These are phyloP conservation scores for Girardinus metallicus DNA, from an alignment of 2,797 vertebrate genomes.

Conservation along the genomic window DNA sequence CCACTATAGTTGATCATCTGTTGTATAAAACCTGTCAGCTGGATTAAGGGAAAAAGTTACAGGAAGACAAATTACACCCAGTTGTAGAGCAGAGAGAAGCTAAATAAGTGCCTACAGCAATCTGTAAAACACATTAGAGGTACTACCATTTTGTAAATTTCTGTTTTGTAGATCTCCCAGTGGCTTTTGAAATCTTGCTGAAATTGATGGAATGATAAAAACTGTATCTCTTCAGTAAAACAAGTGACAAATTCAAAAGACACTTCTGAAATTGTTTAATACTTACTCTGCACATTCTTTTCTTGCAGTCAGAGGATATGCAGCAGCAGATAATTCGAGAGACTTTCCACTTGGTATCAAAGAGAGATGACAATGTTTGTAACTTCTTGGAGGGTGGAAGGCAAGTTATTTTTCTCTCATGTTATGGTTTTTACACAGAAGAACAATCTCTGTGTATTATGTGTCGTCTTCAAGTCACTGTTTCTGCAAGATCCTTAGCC, in stretches of 20 bases:
- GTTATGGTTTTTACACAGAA: not conserved
- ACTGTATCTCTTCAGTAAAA: not conserved
- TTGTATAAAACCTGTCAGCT: not conserved
- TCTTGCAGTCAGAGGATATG: constrained; percentile 87
- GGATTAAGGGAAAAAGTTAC: not conserved
- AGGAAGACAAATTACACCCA: not conserved
- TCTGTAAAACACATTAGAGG: not conserved
- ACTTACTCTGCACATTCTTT: not conserved
- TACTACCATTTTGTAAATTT: not conserved
- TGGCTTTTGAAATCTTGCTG: not conserved
- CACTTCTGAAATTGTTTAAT: not conserved
- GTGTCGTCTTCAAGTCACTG: not conserved
- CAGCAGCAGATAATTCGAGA: constrained; percentile 96
- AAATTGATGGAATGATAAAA: not conserved
- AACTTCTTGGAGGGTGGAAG: constrained; percentile 95
- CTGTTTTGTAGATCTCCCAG: not conserved
- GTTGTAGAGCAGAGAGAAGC: not conserved
- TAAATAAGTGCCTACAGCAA: not conserved
- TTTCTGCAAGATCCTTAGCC: not conserved
- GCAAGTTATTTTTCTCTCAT: constrained; percentile 59
- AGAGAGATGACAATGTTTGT: constrained; percentile 94
- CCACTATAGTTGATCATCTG: not conserved
- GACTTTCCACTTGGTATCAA: constrained; percentile 94
- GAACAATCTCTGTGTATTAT: not conserved
- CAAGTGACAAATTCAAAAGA: not conserved